Base-by-base conservation (phyloP, 2,888 invertebrate species). In the Drosophila trichaetosa region DNA sequence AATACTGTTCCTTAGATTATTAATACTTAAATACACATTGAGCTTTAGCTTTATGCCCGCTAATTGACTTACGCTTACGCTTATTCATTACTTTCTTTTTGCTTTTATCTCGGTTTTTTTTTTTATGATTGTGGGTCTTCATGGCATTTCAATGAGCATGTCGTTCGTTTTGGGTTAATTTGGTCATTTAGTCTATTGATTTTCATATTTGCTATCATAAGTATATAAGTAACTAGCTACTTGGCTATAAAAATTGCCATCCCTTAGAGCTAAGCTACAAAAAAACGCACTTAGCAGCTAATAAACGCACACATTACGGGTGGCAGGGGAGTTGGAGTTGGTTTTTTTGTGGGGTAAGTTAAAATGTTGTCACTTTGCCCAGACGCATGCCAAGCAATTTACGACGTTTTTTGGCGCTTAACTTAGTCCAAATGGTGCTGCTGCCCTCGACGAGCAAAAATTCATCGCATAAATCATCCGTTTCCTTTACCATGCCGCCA, bases 361-460 rank as follows among this genome's bases (percentile, higher is more conserved):
- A 95, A 94, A 96, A 95, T 56, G 96, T 95, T 91, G 96, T 96
- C 89, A 96, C 95, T 93, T 96, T 95, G 68, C 95, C 95, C 86
- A 96, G 94, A 79, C 95, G 95, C 91, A 96, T 93, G 34, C 95
- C 95, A 49, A 96, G 93, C 72, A 96, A 92, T 90, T 96, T 95
- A 80, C 95, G 94, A 91, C 95, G 95, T 91, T 96, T 96, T 92
- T 96, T 95, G 53, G 95, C 95, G 84, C 96, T 95, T 65, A 96
- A 93, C 91, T 96, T 95, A 33, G 95, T 94, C 77, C 96, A 94
- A 57, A 96, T 94, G 76, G 95, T 95, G 86, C 94, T 95, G 72
- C 96, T 94, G 68, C 95, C 95, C 90, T 96, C 96, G 52, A 95
- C 94, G 69, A 96, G 94, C 13, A 95, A 94, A 74, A 93, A 95